Base-by-base conservation (phyloP, 2,797 vertebrate genomes). In the Xiphorhynchus erythropygius region DNA sequence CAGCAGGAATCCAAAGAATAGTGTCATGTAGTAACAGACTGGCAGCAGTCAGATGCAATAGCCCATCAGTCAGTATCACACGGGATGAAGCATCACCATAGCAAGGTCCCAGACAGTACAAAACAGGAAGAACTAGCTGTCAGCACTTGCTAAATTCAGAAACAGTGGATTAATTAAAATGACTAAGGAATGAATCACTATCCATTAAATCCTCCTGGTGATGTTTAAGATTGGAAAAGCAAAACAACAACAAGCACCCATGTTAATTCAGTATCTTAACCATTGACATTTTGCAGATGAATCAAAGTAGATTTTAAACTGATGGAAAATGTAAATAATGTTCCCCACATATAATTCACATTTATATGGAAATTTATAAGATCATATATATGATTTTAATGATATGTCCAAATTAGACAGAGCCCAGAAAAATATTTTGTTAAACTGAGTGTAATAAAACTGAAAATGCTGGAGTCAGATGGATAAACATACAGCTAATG, bases 101-200 rank as follows among this genome's bases (percentile, higher is more conserved):
- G 42, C 73, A 50, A 89, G 53, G 85, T 88, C 80, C 39, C 46
- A 50, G 37, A 59, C 21, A 56, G 24, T 12, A 65, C n/a, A 65
- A 47, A 53, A 41, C 50, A 39, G 53, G 57, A 87, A 71, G 27
- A 90, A 55, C 32, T 24, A 57, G 18, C n/a, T 86, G 47, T 75
- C 83, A 91, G 35, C 65, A 30, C 41, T 47, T 13, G 23, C 57
- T 62, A 90, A 90, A 21, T 44, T 84, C 73, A 86, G 69, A 41
- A 94, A 47, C 27, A 30, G 11, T 30, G 35, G 13, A 22, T 39
- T 86, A 94, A 96, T 96, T 89, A 81, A 90, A 94, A 69, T 79
- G n/a, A 39, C 67, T 71, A 57, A 71, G 23, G 71, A 93, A 57
- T 75, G 15, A 85, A 78, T 68, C 65, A 87, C 19, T 74, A 44